Evolutionary conservation across 2,888 invertebrate species (phyloP).

Genomic region (Melangyna quadrimaculata): DNA sequence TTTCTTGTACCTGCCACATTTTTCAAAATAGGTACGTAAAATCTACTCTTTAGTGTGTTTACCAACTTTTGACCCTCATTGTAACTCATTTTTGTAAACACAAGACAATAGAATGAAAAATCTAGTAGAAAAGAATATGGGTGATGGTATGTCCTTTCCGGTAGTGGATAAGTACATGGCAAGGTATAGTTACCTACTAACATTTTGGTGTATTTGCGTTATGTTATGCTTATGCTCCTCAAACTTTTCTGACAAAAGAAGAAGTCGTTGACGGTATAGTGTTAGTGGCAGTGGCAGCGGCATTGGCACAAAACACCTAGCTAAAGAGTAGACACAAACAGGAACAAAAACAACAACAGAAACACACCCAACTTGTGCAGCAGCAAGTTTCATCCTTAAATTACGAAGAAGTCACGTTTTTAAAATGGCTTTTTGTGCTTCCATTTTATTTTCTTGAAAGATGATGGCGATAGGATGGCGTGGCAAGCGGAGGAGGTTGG

Average conservation of each 20-base stretch:
- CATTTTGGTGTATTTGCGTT: conserved; percentile 35
- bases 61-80: not conserved
- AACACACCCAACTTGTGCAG: conserved; percentile 40
- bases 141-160: conserved; percentile 22
- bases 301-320: not conserved
- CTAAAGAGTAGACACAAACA: not conserved
- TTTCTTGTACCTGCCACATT: too few species aligned
- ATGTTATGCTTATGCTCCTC: not conserved
- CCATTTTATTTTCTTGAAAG: conserved; percentile 19
- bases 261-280: not conserved
- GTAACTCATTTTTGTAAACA: not conserved
- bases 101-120: not conserved
- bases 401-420: conserved; percentile 70
- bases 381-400: conserved; percentile 63
- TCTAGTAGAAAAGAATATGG: not conserved
- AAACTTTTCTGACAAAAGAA: conserved; percentile 29
- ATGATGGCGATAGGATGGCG: conserved; percentile 21
- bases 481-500: not conserved
- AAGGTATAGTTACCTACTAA: conserved; percentile 15
- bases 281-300: not conserved
- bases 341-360: not conserved
- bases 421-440: conserved; percentile 61
- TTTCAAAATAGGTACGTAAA: too few species aligned
- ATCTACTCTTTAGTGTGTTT: not conserved
- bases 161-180: conserved; percentile 4